Conservation (phyloP, 2,888 invertebrate species). For the Chymomyza fuscimana region DNA sequence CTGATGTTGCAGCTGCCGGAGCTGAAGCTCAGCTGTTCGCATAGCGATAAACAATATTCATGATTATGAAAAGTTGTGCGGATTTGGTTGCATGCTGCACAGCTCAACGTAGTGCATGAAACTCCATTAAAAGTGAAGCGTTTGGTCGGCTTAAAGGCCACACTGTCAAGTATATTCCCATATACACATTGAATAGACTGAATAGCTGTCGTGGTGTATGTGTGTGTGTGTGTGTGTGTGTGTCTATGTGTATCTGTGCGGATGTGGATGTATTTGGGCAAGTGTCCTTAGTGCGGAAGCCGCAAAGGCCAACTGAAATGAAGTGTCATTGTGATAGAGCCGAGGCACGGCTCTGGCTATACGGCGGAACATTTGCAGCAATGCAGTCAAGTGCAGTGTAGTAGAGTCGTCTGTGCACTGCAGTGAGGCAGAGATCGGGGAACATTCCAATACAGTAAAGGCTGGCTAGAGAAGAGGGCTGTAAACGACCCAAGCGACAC, state of each 20-base stretch:
- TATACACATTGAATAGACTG: constrained; percentile 29
- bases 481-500: constrained; percentile 53
- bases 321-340: constrained; percentile 74
- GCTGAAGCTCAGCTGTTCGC: constrained; percentile 30
- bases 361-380: constrained; percentile 8
- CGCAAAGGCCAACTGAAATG: constrained; percentile 70
- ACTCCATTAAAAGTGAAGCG: constrained; percentile 12
- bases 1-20: constrained; percentile 11
- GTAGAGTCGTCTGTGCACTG: constrained; percentile 9
- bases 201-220: neutral
- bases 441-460: constrained; percentile 18
- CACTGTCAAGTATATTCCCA: constrained; percentile 38
- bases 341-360: constrained; percentile 27
- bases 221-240: no score
- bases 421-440: neutral
- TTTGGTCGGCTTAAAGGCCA: constrained; percentile 36
- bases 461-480: constrained; percentile 23
- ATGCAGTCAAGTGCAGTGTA: constrained; percentile 21
- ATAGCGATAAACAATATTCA: constrained; percentile 38
- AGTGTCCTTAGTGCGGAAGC: constrained; percentile 42
- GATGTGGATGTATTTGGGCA: constrained; percentile 33
- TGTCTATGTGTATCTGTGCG: neutral
- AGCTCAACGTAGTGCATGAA: constrained; percentile 5
- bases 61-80: constrained; percentile 31
- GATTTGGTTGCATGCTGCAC: constrained; percentile 20